Base-by-base conservation (phyloP, 2,888 invertebrate species). In the Cantharis rustica region DNA sequence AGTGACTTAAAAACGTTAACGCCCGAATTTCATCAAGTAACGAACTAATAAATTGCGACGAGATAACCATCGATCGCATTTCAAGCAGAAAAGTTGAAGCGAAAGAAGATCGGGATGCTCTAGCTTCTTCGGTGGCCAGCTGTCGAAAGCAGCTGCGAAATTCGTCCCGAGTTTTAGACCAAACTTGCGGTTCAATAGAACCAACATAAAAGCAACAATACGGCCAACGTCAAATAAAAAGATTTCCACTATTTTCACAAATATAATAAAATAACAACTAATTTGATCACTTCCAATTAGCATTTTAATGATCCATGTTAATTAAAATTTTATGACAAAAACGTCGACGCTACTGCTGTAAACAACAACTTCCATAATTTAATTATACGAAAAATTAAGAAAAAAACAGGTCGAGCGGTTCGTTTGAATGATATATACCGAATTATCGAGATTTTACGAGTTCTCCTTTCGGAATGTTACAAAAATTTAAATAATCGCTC, bases 41-140 rank as follows among this genome's bases (percentile, higher is more conserved):
- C 68, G 27, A 71, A 77, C 76, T 78, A 74, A 76, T 78, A 74
- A 76, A 78, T 75, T 79, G 72, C 75, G 73, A 75, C 73, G 72
- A 74, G 75, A 77, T 73, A 81, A 75, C 72, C 79, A 81, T 81
- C 80, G 80, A 78, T 75, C 71, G 73, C 78, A 80, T 80, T 71
- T 79, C 81, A 80, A 77, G 81, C 79, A 80, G 81, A 82, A 83
- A 82, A 77, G 16, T 71, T 13, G 17, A 73, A 79, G 74, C 80
- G 70, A 79, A 80, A 79, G 80, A 81, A 81, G 80, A 81, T 76
- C 77, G 77, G 73, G 79, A 80, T 79, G 79, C 77, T 23, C 1
- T 78, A 77, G 73, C 76, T 81, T 80, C 79, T 81, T 74, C 81
- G 81, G 75, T 73, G 64, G 75, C 83, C 83, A 83, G 82, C 83